Conservation (phyloP, 2,113 vertebrate species). For the Cacatua alba region DNA sequence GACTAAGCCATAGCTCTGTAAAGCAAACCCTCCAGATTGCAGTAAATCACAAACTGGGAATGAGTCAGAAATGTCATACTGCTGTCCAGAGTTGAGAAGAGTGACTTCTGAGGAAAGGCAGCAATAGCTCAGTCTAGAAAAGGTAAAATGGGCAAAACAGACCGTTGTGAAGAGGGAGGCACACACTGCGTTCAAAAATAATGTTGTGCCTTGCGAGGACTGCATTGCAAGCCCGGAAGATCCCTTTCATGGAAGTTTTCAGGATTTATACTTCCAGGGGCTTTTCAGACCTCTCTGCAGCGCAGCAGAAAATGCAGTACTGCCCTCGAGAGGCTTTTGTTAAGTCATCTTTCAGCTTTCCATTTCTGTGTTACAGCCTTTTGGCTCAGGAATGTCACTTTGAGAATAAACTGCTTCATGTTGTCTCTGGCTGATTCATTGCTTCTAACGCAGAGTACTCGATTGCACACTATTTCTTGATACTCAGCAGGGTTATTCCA, state of each 20-base stretch:
- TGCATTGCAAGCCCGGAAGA: neutral
- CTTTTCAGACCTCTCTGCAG: neutral
- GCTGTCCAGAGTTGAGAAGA: neutral
- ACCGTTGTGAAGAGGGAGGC: neutral
- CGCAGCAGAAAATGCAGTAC: neutral
- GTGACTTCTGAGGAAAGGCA: neutral
- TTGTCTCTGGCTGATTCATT: neutral
- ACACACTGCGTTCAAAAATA: neutral
- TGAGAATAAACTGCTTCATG: neutral
- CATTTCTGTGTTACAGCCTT: neutral
- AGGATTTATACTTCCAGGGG: neutral
- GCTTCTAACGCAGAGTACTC: neutral
- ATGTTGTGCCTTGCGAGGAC: neutral
- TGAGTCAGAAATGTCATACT: neutral
- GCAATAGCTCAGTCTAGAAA: neutral
- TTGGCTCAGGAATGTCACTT: neutral
- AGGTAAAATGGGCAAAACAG: neutral
- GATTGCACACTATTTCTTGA: neutral
- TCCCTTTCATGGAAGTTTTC: neutral
- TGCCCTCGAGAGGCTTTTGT: neutral
- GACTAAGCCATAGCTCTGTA: neutral
- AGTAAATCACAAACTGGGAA: neutral
- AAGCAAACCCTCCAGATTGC: neutral
- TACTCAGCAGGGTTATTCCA: neutral
- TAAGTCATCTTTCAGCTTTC: neutral